phyloP scores from a whole-genome alignment of 1,140 invertebrate genomes.

The Pentalonia nigronervosa region DNA sequence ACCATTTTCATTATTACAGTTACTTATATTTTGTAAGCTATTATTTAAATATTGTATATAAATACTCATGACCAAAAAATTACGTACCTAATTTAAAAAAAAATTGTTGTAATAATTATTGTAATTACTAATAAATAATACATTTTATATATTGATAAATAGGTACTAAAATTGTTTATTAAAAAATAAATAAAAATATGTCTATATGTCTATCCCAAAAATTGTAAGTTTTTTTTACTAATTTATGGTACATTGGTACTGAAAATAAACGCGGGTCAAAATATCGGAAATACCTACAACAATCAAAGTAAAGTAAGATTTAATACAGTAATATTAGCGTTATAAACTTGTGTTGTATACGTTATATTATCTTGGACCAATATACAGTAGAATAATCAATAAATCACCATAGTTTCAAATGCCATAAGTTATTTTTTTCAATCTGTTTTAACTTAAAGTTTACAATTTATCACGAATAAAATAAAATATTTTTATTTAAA shows the following conservation, averaged over 20 bases:
- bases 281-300: neutral
- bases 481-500: neutral
- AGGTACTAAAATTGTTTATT: neutral
- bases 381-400: neutral
- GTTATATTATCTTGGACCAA: no score
- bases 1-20: neutral
- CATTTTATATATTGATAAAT: neutral
- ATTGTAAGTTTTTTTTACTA: neutral
- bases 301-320: neutral
- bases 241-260: no score
- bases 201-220: neutral
- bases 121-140: neutral
- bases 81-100: neutral
- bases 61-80: neutral
- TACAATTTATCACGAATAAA: neutral
- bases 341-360: no score
- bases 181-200: neutral
- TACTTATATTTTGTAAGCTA: neutral
- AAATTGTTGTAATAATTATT: neutral
- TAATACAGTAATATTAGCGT: no score
- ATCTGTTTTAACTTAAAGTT: neutral
- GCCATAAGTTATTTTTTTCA: neutral
- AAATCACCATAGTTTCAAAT: neutral
- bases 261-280: neutral
- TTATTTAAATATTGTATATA: conserved; percentile 11